A percentile compares a stretch with the other conserved stretches of the same genome.
Conservation (phyloP, 2,797 vertebrate species). For the Bucorvus abyssinicus region DNA sequence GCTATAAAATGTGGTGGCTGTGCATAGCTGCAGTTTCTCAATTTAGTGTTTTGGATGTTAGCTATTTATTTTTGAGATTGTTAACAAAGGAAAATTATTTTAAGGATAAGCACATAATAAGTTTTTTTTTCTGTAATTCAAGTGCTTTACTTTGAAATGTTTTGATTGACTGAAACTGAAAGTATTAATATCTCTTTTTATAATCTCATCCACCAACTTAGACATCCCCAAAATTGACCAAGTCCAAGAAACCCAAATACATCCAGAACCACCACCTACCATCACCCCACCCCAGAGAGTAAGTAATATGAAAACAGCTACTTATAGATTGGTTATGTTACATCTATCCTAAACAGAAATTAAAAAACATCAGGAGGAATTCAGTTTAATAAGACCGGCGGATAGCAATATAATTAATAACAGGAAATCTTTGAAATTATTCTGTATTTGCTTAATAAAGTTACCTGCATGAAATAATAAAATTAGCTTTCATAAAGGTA, state of each 20-base stretch:
- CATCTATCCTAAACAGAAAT: background rate
- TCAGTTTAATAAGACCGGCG: background rate
- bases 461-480: background rate
- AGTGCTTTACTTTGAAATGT: background rate
- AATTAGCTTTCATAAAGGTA: background rate
- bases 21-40: background rate
- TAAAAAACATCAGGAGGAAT: background rate
- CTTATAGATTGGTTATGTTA: background rate
- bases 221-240: background rate
- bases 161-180: background rate
- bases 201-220: background rate
- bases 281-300: background rate
- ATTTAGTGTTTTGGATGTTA: background rate
- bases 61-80: background rate
- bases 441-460: background rate
- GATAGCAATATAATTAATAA: background rate
- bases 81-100: background rate
- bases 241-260: background rate
- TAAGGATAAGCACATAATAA: background rate
- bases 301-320: background rate
- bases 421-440: background rate
- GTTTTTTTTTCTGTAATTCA: background rate
- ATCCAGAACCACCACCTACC: background rate
- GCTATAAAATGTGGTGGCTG: background rate
- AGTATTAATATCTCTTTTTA: background rate